Evolutionary conservation across 2,888 invertebrate species (phyloP).

Genomic region (Elysia crispata): DNA sequence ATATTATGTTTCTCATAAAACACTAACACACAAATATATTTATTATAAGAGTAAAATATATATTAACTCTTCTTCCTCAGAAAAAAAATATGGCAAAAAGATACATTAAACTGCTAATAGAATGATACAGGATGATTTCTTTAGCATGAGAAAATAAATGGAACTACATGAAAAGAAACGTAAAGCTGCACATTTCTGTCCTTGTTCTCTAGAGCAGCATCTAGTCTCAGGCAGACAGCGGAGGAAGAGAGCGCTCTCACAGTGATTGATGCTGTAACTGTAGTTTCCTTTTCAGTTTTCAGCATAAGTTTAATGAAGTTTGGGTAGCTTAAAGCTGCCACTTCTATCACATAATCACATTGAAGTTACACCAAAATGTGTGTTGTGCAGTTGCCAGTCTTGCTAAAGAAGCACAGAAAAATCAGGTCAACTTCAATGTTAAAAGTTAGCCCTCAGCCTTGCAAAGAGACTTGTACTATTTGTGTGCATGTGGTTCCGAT

Average conservation of each 20-base stretch:
- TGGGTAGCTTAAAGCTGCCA: conserved; percentile 21
- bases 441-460: conserved; percentile 32
- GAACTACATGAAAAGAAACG: neutral
- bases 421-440: neutral
- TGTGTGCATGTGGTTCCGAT: no score
- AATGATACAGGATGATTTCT: neutral
- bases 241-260: conserved; percentile 12
- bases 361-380: neutral
- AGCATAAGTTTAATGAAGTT: conserved; percentile 23
- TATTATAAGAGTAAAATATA: no score
- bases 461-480: conserved; percentile 10
- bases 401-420: conserved; percentile 28
- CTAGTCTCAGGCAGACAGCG: no score
- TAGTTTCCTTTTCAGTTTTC: conserved; percentile 18
- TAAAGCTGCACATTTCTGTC: conserved; percentile 1
- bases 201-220: neutral
- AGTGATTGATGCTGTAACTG: conserved; percentile 12
- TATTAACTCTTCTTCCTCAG: no score
- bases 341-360: conserved; percentile 38
- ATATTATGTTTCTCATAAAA: no score
- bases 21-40: no score
- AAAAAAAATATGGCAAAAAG: no score
- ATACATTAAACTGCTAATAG: neutral
- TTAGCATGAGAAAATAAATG: neutral
- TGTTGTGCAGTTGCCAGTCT: neutral